Evolutionary conservation across 2,888 invertebrate species (phyloP).

Genomic region (Tyria jacobaeae): DNA sequence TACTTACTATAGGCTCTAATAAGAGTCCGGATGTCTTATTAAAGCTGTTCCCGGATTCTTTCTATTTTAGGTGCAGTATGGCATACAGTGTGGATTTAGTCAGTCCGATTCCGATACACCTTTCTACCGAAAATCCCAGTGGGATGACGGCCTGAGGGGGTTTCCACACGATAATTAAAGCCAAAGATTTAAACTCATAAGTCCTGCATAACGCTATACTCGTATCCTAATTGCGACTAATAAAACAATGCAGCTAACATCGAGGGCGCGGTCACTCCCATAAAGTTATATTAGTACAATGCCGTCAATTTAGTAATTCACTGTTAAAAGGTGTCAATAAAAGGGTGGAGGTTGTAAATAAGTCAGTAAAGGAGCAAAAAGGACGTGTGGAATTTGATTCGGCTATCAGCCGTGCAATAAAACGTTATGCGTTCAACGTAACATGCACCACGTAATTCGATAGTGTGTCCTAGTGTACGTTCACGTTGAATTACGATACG

Average conservation of each 20-base stretch:
- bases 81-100: too few relatives aligned
- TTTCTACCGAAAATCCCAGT: too few relatives aligned
- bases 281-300: constrained; percentile 32
- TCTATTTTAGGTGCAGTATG: too few relatives aligned
- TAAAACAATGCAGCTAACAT: constrained; percentile 1
- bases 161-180: too few relatives aligned
- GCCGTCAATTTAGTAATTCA: constrained; percentile 45
- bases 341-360: constrained; percentile 45
- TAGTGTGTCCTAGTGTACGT: constrained; percentile 62
- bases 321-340: constrained; percentile 42
- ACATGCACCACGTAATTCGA: constrained; percentile 69
- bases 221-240: constrained; percentile 12
- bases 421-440: constrained; percentile 68
- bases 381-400: constrained; percentile 62
- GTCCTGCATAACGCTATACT: not conserved
- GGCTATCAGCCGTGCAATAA: constrained; percentile 67
- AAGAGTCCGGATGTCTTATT: too few relatives aligned
- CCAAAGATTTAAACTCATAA: not conserved
- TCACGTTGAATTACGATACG: constrained; percentile 52
- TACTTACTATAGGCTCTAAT: too few relatives aligned
- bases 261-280: constrained; percentile 21
- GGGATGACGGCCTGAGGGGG: too few relatives aligned
- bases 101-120: too few relatives aligned
- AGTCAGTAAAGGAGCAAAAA: constrained; percentile 52
- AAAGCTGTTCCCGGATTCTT: too few relatives aligned